phyloP scores from a whole-genome alignment of 2,888 invertebrate species.

The Torymus aiolomorphi region DNA sequence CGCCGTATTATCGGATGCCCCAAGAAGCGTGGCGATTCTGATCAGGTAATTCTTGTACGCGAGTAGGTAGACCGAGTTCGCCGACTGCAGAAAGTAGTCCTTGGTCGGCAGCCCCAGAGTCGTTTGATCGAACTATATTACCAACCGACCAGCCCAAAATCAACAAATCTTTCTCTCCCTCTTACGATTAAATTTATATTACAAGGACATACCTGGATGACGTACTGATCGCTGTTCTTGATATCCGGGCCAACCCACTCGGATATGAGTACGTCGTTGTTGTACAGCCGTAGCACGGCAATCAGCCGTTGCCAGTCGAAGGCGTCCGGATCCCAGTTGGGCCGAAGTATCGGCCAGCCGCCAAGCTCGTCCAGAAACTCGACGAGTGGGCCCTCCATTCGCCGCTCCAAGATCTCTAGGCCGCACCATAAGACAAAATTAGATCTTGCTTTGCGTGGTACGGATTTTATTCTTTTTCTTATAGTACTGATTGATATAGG shows the following conservation, averaged over 20 bases:
- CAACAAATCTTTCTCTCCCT: too few relatives aligned
- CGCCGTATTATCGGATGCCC: conserved; percentile 81
- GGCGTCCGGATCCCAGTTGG: conserved; percentile 80
- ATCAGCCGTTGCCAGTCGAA: conserved; percentile 87
- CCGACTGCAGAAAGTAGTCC: conserved; percentile 85
- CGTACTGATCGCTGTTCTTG: conserved; percentile 92
- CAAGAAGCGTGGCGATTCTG: conserved; percentile 84
- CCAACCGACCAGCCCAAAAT: conserved; percentile 6
- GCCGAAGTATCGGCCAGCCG: conserved; percentile 89
- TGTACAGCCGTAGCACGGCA: conserved; percentile 85
- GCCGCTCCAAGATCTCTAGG: conserved; percentile 81
- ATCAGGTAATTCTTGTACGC: conserved; percentile 89
- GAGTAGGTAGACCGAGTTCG: conserved; percentile 82
- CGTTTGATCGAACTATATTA: conserved; percentile 89
- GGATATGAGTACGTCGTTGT: conserved; percentile 90
- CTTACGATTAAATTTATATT: conserved; percentile 18
- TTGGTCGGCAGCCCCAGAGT: conserved; percentile 82
- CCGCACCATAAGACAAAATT: conserved; percentile 33
- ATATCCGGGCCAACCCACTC: conserved; percentile 96
- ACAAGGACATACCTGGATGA: conserved; percentile 80
- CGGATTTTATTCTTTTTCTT: background rate
- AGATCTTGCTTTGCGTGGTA: background rate
- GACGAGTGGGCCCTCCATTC: conserved; percentile 84
- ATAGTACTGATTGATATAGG: too few relatives aligned
- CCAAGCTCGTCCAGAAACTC: conserved; percentile 84